Base-by-base conservation (phyloP, 2,888 invertebrate species). In the Philaethria dido region DNA sequence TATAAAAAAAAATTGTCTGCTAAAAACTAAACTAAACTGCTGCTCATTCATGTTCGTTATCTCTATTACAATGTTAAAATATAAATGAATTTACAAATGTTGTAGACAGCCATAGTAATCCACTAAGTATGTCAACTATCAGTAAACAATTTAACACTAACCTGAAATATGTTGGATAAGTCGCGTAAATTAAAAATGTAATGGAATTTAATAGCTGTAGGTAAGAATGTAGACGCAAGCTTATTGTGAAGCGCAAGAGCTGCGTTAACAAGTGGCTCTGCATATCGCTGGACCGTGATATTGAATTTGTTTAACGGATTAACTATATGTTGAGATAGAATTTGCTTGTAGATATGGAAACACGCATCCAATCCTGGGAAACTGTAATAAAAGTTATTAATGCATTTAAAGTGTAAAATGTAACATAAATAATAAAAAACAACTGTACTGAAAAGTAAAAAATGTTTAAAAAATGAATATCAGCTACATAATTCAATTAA, bases 131-230 rank as follows among this genome's bases (percentile, higher is more conserved):
- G 1, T 48, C 8, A 50, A 6, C 14, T 29, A 39, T 22, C 5
- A 2, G 13, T 13, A 29, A 6, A 11, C 16, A 29, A 25, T 13
- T 22, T n/a, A 9, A 54, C 20, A 60, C 67, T 83, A 87, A 97
- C 97, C 94, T 98, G 98, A 86, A 98, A 99, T 73, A 99, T 96
- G 82, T 98, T 99, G 0, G 98, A 97, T 65, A 99, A 92, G 86
- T 99, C 99, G 67, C 99, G 93, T 63, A 99, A 89, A 84, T 98
- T 99, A 87, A 98, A 99, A 69, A 96, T 94, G 80, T 99, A 99
- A 85, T 99, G 99, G 84, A 99, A 99, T 88, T 98, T 99, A 74
- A 97, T 93, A 22, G 98, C 98, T 0, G 99, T 99, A 0, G 99
- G 99, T 72, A 99, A 91, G 88, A 99, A 99, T 0, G 94, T 94